Base-by-base conservation (phyloP, 2,113 vertebrate genomes). In the Periophthalmus modestus region DNA sequence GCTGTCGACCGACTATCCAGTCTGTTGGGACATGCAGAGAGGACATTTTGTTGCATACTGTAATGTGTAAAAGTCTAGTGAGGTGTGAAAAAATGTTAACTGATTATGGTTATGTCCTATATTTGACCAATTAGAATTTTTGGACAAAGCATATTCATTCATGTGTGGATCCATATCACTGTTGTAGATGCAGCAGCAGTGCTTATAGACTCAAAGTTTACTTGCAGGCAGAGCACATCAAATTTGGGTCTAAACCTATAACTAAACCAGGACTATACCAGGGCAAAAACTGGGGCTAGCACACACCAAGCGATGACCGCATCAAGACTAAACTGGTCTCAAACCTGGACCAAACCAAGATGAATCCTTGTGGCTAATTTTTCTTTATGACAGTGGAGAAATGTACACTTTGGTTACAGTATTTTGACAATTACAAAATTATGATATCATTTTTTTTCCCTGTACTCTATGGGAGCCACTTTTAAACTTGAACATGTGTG, bases 11-110 rank as follows among this genome's bases (percentile, higher is more conserved):
- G 58, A 33, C 75, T 77, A 47, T 47, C 43, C 34, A 65, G 75
- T 72, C 81, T 57, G 13, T 19, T 67, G 71, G 77, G 76, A 74
- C 50, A 19, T 36, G 33, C 63, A 74, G 16, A 67, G 39, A n/a
- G 36, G n/a, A 61, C 39, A 72, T 58, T 58, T 10, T 48, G 33
- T 55, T 5, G 71, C 39, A 71, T 28, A 57, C 6, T 72, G 54
- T 0, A 55, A 33, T 62, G 28, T 62, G 28, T 28, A 34, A 62
- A 24, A 62, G 23, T 61, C 50, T 23, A 21, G 21, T 59, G 23
- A 28, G 7, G 57, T 59, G 57, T 59, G 57, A 28, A 59, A 24
- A 59, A 24, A 28, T 57, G n/a, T 57, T 10, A 54, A 54, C 18
- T 54, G 52, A 54, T 54, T 7, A 54, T n/a, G 52, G 5, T 54